A percentile compares a stretch with the other conserved stretches of the same genome.
Conservation (phyloP, 2,888 invertebrate genomes). For the Gasteruption jaculator region DNA sequence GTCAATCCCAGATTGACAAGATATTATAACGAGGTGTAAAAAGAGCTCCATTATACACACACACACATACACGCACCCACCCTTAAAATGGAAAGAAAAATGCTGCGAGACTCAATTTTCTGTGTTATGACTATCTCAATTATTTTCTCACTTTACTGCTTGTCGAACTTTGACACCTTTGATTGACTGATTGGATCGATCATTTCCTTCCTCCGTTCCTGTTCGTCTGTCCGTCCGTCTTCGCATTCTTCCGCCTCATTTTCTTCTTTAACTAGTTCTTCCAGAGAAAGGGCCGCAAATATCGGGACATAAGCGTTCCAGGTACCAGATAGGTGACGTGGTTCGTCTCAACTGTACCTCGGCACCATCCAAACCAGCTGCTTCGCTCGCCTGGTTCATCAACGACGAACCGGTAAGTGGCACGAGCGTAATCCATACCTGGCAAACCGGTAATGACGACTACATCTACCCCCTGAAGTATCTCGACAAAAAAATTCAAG, state of each 20-base stretch:
- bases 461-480: background rate
- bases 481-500: background rate
- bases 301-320: conserved; percentile 62
- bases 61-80: too few species aligned
- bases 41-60: too few species aligned
- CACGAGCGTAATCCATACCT: conserved; percentile 7
- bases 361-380: conserved; percentile 76
- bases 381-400: conserved; percentile 81
- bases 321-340: conserved; percentile 78
- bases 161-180: too few species aligned
- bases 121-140: too few species aligned
- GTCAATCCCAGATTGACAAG: too few species aligned
- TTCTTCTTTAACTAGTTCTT: conserved; percentile 59
- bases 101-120: too few species aligned
- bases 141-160: too few species aligned
- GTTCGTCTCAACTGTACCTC: conserved; percentile 84
- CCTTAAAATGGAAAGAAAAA: too few species aligned
- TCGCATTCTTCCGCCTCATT: conserved; percentile 13
- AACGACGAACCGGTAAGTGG: conserved; percentile 68
- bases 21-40: too few species aligned
- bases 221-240: background rate
- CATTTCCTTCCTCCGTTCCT: too few species aligned
- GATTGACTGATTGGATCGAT: too few species aligned
- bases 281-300: conserved; percentile 81
- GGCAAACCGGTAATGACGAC: background rate